Evolutionary conservation across 2,888 invertebrate genomes (phyloP).

Genomic region (Clanis bilineata): DNA sequence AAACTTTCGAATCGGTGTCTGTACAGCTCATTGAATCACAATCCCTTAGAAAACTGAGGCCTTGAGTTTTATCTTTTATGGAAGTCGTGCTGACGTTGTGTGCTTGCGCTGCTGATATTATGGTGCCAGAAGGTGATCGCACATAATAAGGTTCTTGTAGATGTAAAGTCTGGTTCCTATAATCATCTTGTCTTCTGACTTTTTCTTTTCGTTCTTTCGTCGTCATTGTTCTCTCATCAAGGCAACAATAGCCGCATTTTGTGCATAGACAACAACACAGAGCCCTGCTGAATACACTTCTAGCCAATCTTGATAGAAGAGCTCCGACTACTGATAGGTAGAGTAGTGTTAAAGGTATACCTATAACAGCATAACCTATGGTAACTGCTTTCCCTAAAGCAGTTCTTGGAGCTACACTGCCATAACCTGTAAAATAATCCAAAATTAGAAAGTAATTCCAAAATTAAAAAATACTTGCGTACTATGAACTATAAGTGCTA

Average conservation of each 20-base stretch:
- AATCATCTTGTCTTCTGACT: slow-evolving; percentile 87
- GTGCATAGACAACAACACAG: slow-evolving; percentile 93
- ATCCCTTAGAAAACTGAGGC: slow-evolving; percentile 71
- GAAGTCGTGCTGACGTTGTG: slow-evolving; percentile 69
- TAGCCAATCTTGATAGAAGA: slow-evolving; percentile 90
- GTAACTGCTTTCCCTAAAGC: slow-evolving; percentile 95
- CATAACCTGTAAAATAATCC: slow-evolving; percentile 88
- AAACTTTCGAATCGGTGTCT: slow-evolving; percentile 86
- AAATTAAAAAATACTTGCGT: neutral
- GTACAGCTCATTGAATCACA: slow-evolving; percentile 83
- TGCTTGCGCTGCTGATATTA: slow-evolving; percentile 78
- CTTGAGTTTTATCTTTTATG: slow-evolving; percentile 70
- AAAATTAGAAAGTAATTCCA: neutral
- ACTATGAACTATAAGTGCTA: too few species aligned
- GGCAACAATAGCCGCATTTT: slow-evolving; percentile 94
- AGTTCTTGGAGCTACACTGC: slow-evolving; percentile 95
- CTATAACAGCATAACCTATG: slow-evolving; percentile 93
- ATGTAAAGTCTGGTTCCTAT: slow-evolving; percentile 82
- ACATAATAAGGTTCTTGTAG: slow-evolving; percentile 89
- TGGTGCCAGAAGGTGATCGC: slow-evolving; percentile 76
- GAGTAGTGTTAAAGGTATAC: slow-evolving; percentile 93
- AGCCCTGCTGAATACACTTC: slow-evolving; percentile 91
- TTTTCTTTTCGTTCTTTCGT: slow-evolving; percentile 91
- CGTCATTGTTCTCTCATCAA: slow-evolving; percentile 91
- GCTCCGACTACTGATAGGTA: slow-evolving; percentile 94